Conservation (phyloP, 2,888 invertebrate species). For the Phaonia tiefii region DNA sequence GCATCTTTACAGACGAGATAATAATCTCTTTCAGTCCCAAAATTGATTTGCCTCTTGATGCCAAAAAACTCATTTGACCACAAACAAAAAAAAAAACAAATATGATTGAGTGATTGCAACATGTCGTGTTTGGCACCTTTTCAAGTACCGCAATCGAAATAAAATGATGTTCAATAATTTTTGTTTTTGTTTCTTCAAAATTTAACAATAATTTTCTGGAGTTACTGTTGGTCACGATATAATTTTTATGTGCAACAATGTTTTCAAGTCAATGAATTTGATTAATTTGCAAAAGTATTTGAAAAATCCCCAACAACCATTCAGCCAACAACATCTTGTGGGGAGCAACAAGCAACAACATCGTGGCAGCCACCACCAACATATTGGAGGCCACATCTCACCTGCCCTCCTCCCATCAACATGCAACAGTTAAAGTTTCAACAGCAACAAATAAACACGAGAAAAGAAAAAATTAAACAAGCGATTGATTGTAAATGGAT, state of each 20-base stretch:
- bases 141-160: constrained; percentile 2
- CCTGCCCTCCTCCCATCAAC: no score
- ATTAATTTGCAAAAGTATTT: background rate
- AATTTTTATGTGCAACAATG: constrained; percentile 2
- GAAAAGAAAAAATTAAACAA: background rate
- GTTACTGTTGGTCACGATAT: constrained; percentile 17
- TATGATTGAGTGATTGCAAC: background rate
- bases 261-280: constrained; percentile 10
- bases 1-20: background rate
- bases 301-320: background rate
- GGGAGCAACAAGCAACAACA: no score
- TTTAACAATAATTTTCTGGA: no score
- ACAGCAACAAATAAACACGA: background rate
- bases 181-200: no score
- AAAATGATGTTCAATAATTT: no score
- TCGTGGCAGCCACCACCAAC: background rate
- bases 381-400: no score
- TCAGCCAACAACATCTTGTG: background rate
- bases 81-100: no score
- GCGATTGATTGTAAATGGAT: background rate
- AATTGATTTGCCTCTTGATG: background rate
- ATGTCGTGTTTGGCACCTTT: constrained; percentile 15
- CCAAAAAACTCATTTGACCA: background rate
- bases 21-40: background rate
- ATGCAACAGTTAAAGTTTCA: constrained; percentile 10